phyloP scores from a whole-genome alignment of 1,140 invertebrate genomes.

The Ceratoteleas bidentatus region DNA sequence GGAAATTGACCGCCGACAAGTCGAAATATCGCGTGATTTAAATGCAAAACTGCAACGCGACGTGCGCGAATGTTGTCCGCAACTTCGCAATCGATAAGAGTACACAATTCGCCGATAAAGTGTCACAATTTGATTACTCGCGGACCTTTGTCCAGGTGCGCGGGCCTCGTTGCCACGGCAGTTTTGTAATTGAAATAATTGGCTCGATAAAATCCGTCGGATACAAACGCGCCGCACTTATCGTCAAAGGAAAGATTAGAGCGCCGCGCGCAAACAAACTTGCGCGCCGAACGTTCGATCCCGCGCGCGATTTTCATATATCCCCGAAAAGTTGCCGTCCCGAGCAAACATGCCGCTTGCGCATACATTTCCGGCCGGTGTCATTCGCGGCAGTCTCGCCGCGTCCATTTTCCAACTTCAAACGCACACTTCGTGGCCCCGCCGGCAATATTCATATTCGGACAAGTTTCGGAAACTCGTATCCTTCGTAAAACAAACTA shows the following conservation, averaged over 20 bases:
- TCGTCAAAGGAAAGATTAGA: conserved; percentile 35
- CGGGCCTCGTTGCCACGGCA: conserved; percentile 35
- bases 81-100: conserved; percentile 55
- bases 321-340: conserved; percentile 56
- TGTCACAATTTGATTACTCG: conserved; percentile 57
- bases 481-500: conserved; percentile 64
- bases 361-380: conserved; percentile 53
- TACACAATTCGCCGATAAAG: conserved; percentile 55
- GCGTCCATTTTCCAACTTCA: conserved; percentile 56
- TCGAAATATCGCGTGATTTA: conserved; percentile 48
- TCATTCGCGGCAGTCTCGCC: conserved; percentile 50
- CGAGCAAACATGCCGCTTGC: conserved; percentile 55
- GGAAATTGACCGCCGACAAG: conserved; percentile 33
- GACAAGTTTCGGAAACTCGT: conserved; percentile 63
- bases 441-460: conserved; percentile 62
- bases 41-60: conserved; percentile 39
- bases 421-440: conserved; percentile 57
- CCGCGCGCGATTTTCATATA: conserved; percentile 55
- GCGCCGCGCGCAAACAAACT: conserved; percentile 26
- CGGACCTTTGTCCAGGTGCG: conserved; percentile 39
- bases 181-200: conserved; percentile 44
- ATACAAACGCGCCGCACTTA: conserved; percentile 36
- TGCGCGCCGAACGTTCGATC: conserved; percentile 36
- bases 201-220: conserved; percentile 38
- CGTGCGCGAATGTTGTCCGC: conserved; percentile 17